Base-by-base conservation (phyloP, 2,113 vertebrate genomes). In the Amblyornis subalaris region DNA sequence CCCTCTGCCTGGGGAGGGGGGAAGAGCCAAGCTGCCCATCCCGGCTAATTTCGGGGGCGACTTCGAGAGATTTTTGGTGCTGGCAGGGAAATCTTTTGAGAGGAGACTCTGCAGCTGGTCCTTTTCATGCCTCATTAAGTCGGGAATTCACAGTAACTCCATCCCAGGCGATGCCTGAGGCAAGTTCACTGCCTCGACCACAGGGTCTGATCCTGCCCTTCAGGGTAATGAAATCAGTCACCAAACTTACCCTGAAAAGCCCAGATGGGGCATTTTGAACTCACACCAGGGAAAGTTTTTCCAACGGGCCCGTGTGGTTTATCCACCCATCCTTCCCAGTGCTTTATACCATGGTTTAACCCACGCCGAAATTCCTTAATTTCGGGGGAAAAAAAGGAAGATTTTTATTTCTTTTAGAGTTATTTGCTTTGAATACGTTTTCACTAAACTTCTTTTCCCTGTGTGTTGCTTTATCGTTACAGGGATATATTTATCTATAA, bases 101-200 rank as follows among this genome's bases (percentile, higher is more conserved):
- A 45, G 29, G 26, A 19, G 36, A 66, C 58, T 65, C 80, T 89
- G 81, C 73, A 69, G 61, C 36, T 12, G 10, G 45, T 69, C 66
- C 86, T 76, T 86, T 89, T 83, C 90, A 93, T 91, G 95, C 78
- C 85, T 95, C 96, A 60, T 95, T 94, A 90, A 92, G 61, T 81
- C 70, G 66, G 91, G 96, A 96, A 92, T 96, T 91, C 62, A 4
- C 77, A 50, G 66, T 71, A 57, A 81, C n/a, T 23, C 79, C 85
- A 71, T 76, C 67, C 38, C 40, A 60, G 79, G 92, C 85, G n/a
- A 70, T 55, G 89, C 94, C 85, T 44, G 85, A 44, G 64, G 91
- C 96, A 97, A 94, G 95, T 97, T 97, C 96, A 96, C 35, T 53
- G 93, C 87, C 80, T 82, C 53, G 4, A 24, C 53, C 12, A 3